Evolutionary conservation across 2,113 vertebrate species (phyloP).

Genomic region (Pseudonaja textilis): DNA sequence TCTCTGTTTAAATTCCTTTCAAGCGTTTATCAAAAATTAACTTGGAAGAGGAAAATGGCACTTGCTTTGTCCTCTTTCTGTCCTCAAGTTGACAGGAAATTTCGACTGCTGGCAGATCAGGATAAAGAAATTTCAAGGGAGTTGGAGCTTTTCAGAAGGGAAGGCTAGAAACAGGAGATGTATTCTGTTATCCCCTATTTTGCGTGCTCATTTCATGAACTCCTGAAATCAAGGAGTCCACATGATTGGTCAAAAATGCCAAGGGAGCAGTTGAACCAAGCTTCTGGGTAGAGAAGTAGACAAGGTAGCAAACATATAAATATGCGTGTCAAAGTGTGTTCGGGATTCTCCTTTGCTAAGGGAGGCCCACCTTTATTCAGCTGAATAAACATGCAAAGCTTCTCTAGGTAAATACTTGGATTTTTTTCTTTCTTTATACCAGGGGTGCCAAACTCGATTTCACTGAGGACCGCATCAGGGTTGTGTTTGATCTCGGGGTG

Average conservation of each 20-base stretch:
- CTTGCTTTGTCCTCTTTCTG: neutral
- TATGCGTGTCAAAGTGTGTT: no score
- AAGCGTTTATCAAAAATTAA: neutral
- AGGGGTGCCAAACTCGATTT: no score
- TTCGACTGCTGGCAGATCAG: neutral
- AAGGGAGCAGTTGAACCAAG: neutral
- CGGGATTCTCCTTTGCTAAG: no score
- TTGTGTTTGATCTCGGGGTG: no score
- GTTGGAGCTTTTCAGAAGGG: neutral
- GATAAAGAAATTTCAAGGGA: neutral
- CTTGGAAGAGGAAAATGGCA: neutral
- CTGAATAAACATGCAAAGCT: no score
- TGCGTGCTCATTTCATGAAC: neutral
- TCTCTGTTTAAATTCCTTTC: neutral
- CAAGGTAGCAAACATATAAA: no score
- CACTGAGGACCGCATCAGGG: no score
- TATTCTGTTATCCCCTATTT: neutral
- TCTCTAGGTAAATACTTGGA: no score
- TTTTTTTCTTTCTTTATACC: no score
- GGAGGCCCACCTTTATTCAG: no score
- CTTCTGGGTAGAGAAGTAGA: neutral
- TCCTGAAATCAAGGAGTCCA: neutral
- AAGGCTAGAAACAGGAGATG: neutral
- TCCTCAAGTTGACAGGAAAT: neutral
- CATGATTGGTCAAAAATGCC: neutral